Evolutionary conservation across 53 echinoderm and acorn worm species (phyloP), one percentile per base, ranked within the genome.

Genomic region (Stichopus horrens): DNA sequence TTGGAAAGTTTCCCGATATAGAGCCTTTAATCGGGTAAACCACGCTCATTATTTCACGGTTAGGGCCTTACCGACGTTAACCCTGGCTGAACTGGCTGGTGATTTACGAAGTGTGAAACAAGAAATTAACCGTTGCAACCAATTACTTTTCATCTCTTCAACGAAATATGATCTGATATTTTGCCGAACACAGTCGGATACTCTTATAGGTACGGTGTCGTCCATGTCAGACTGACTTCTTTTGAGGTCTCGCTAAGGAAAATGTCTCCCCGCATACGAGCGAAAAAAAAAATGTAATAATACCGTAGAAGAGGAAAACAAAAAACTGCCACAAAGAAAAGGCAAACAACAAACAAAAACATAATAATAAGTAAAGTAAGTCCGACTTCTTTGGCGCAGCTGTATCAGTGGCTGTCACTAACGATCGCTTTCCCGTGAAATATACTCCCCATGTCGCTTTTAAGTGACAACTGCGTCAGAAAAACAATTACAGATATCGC

Each of bases 391-490:
- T 18, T 16, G 19, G 14, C 71, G 71, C 81, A 81, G 81, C 81
- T 81, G 81, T 58, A 81, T 21, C 81, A 5, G 16, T 7, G 58
- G 55, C 81, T 81, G 81, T 81, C 81, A 81, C 21, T 57, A 81
- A 19, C 57, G 58, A 81, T 81, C 81, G 11, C 7, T 58, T 21
- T 18, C 9, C 7, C 54, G 5, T 81, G 81, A 81, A 81, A 81
- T 81, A 81, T 81, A 81, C 81, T 81, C 81, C 81, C 81, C 81
- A 52, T 58, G 81, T 81, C 58, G 81, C 58, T 21, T 81, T 81
- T 57, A 81, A 81, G 81, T 81, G 81, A 81, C 81, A 81, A 81
- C 57, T 81, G 81, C 81, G 81, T 81, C 81, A 56, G 81, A 81
- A 81, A 81, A 81, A 81, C 81, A 81, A 81, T 81, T 81, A 81